Percentiles rank a stretch among this genome's conserved stretches.
Conservation (phyloP, 1,140 invertebrate species). For the Philotrypesis tridentata region DNA sequence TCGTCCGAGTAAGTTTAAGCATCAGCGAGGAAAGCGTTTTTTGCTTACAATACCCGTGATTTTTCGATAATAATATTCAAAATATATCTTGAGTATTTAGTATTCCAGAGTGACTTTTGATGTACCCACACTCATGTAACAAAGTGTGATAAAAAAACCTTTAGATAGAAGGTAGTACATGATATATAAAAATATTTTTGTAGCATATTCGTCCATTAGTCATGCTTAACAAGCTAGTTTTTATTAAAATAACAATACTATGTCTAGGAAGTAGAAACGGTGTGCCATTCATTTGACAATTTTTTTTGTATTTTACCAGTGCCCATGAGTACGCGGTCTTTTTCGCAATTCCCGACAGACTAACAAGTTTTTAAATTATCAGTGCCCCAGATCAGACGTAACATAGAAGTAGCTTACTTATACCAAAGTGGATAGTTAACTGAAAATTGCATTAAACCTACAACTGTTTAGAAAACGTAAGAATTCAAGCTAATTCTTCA, state of each 20-base stretch:
- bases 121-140: conserved; percentile 1
- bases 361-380: conserved; percentile 17
- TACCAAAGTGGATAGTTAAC: conserved; percentile 10
- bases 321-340: background rate
- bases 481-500: background rate
- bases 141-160: conserved; percentile 8
- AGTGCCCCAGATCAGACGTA: conserved; percentile 44
- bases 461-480: background rate
- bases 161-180: background rate
- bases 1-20: conserved; percentile 35
- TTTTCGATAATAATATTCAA: background rate
- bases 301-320: background rate
- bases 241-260: background rate
- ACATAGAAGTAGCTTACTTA: background rate
- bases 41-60: background rate
- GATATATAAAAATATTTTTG: background rate
- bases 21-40: background rate
- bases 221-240: background rate
- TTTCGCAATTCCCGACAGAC: background rate
- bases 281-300: background rate
- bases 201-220: conserved; percentile 1
- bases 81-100: background rate
- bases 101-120: background rate
- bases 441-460: background rate
- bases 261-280: background rate